A percentile compares a stretch with the other conserved stretches of the same genome.
Evolutionary conservation across 2,113 vertebrate genomes (phyloP).

Genomic region (Tiliqua scincoides): DNA sequence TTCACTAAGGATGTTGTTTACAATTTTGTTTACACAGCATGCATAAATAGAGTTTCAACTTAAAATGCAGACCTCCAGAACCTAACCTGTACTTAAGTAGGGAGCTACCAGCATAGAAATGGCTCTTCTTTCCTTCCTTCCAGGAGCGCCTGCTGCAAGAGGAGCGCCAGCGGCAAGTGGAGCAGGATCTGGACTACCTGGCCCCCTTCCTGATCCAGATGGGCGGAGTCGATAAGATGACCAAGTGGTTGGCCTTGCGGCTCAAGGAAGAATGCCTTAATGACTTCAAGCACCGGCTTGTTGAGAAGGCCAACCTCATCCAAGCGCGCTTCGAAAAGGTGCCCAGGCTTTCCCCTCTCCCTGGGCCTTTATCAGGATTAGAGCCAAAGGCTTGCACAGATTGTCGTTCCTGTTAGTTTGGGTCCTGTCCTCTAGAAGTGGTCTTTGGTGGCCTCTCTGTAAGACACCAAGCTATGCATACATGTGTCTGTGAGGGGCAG

Average conservation of each 20-base stretch:
- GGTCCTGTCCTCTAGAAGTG: not conserved
- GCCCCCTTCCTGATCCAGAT: constrained; percentile 76
- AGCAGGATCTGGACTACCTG: constrained; percentile 80
- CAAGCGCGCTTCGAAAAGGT: constrained; percentile 84
- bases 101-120: no score
- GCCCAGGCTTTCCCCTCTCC: not conserved
- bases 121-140: not conserved
- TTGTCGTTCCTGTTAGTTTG: no score
- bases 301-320: constrained; percentile 78
- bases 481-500: no score
- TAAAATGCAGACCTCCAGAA: no score
- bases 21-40: no score
- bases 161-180: constrained; percentile 68
- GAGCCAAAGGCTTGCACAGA: not conserved
- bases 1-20: no score
- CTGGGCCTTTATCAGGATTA: not conserved
- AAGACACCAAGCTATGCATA: no score
- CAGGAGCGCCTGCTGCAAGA: constrained; percentile 73
- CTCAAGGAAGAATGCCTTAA: constrained; percentile 76
- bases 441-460: not conserved
- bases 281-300: constrained; percentile 74
- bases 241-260: constrained; percentile 57
- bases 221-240: constrained; percentile 65
- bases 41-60: no score
- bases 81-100: no score